These are phyloP conservation scores for Liparis tanakae DNA, from an alignment of 2,797 vertebrate genomes.

Conservation along the genomic window DNA sequence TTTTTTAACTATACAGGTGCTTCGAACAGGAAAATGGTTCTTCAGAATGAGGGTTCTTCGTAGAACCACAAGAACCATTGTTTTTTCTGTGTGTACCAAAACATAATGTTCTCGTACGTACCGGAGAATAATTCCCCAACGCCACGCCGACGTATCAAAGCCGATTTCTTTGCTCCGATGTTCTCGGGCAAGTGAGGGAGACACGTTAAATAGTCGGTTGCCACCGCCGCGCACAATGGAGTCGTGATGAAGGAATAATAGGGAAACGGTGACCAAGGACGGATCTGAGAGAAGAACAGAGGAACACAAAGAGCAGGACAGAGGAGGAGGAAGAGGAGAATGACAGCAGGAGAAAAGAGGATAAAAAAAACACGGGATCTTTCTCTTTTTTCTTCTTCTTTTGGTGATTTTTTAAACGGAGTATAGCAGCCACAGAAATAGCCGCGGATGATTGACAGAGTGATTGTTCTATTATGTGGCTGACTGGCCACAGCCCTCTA, in stretches of 20 bases:
- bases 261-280: constrained; percentile 70
- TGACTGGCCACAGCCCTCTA: constrained; percentile 85
- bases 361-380: constrained; percentile 55
- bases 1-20: too few relatives aligned
- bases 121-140: constrained; percentile 27
- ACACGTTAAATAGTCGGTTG: constrained; percentile 64
- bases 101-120: neutral
- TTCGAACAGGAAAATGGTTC: too few relatives aligned
- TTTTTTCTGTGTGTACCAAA: constrained; percentile 4
- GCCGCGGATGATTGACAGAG: constrained; percentile 80
- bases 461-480: constrained; percentile 86
- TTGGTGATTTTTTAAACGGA: constrained; percentile 68
- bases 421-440: constrained; percentile 53
- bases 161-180: constrained; percentile 40
- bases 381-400: constrained; percentile 31
- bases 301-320: constrained; percentile 68
- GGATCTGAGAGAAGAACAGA: constrained; percentile 58
- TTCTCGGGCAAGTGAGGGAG: constrained; percentile 49
- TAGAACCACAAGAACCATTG: too few relatives aligned
- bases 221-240: constrained; percentile 62
- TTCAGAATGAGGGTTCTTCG: too few relatives aligned
- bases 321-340: constrained; percentile 55
- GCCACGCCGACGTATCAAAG: constrained; percentile 43
- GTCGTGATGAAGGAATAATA: constrained; percentile 70
- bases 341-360: constrained; percentile 64